Conservation (phyloP, 2,888 invertebrate genomes). For the Glaucopsyche alexis region DNA sequence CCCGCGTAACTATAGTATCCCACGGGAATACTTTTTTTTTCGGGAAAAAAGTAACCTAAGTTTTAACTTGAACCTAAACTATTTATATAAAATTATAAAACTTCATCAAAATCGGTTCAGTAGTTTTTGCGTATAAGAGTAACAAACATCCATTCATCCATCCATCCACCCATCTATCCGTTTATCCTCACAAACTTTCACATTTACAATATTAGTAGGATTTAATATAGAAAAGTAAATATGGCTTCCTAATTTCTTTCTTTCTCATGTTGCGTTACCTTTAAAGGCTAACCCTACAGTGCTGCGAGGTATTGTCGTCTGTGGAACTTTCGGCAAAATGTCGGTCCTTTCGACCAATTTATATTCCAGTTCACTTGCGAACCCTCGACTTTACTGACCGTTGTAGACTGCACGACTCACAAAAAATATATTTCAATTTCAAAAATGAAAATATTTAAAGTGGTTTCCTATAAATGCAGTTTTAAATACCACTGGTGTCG, state of each 20-base stretch:
- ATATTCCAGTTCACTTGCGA: constrained; percentile 16
- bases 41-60: too few relatives aligned
- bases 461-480: constrained; percentile 11
- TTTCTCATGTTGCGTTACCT: neutral
- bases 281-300: neutral
- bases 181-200: too few relatives aligned
- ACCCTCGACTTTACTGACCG: neutral
- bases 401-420: constrained; percentile 14
- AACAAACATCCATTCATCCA: too few relatives aligned
- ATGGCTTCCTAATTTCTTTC: neutral
- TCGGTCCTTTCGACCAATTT: neutral
- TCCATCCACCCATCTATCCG: too few relatives aligned
- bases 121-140: too few relatives aligned
- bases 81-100: too few relatives aligned
- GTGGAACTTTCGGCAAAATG: neutral
- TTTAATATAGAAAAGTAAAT: too few relatives aligned
- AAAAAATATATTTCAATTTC: constrained; percentile 21
- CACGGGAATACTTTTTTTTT: too few relatives aligned
- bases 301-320: neutral
- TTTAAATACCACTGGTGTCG: neutral
- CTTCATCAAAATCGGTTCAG: too few relatives aligned
- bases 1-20: too few relatives aligned
- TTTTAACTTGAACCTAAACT: too few relatives aligned
- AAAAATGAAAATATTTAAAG: constrained; percentile 25
- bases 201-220: too few relatives aligned